Base-by-base conservation (phyloP, 35 echinoderm and acorn worm species). In the Heliocidaris tuberculata region DNA sequence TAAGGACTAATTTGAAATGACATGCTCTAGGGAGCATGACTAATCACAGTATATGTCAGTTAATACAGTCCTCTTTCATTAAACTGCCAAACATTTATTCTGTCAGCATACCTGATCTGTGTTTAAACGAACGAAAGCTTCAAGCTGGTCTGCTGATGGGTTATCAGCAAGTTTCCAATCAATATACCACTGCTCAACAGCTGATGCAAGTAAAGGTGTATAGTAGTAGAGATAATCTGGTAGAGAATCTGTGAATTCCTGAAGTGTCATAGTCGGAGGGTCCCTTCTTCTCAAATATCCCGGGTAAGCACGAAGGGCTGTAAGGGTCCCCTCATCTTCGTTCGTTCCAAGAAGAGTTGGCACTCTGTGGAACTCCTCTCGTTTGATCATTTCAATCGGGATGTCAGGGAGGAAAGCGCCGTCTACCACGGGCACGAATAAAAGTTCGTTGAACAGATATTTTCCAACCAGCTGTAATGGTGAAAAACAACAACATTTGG, bases 121-220 rank as follows among this genome's bases (percentile, higher is more conserved):
- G 31, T 71, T 95, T 2, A 97, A 49, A 17, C 54, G 49, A 19
- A 90, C 93, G 49, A 95, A 97, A 15, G 94, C 29, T 49, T 94
- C 27, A 31, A 95, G 93, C 31, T 97, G 93, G 54, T 97, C 95
- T 8, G 85, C 93, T 19, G 65, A 89, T 24, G 65, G 7, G 42
- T 97, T 52, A 56, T 95, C 92, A 7, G 93, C 94, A 31, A 52
- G 31, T 12, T 47, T 90, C 96, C 96, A 97, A 52, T 97, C 95
- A 21, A 97, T 24, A 48, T 97, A 97, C 47, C 89, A 35, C 29
- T 95, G 94, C 60, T 97, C 95, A 13, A 97, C 86, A 32, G 96
- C 96, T 16, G 86, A 71, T 12, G 88, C 15, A 7, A 85, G 59
- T 8, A 94, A 31, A 7, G 91, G 92, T 32, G 50, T 59, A 50